Evolutionary conservation across 2,113 vertebrate genomes (phyloP).

Genomic region (Elephantulus edwardii): DNA sequence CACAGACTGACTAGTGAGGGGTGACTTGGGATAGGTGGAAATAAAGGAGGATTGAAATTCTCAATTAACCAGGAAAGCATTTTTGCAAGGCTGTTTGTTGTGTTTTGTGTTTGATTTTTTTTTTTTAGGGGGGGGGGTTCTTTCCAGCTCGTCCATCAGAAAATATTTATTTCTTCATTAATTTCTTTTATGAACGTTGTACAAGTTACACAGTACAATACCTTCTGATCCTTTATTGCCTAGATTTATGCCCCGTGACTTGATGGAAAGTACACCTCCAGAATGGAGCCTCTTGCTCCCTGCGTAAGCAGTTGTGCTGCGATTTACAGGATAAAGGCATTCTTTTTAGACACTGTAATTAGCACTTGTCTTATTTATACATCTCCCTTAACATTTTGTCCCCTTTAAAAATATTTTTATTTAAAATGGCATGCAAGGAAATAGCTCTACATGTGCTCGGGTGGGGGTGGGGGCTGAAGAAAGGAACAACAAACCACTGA

Average conservation of each 20-base stretch:
- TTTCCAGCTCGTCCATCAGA: conserved; percentile 65
- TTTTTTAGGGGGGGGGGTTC: too few species aligned
- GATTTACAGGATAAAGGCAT: conserved; percentile 48
- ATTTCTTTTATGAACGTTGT: conserved; percentile 81
- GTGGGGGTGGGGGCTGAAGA: background rate
- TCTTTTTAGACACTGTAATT: conserved; percentile 71
- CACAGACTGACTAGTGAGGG: too few species aligned
- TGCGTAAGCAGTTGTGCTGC: conserved; percentile 36
- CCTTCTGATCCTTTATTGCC: conserved; percentile 76
- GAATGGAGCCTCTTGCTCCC: conserved; percentile 27
- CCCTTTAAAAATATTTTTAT: conserved; percentile 79
- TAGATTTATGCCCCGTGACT: conserved; percentile 77
- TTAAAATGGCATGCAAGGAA: conserved; percentile 70
- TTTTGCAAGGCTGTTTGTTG: conserved; percentile 22
- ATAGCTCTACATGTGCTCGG: conserved; percentile 34
- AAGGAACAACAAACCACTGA: conserved; percentile 53
- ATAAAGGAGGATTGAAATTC: too few species aligned
- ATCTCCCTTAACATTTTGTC: conserved; percentile 67
- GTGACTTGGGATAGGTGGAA: too few species aligned
- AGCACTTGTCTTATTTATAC: conserved; percentile 75
- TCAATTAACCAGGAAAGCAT: conserved; percentile 54
- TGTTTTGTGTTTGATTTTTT: too few species aligned
- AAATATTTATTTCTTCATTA: conserved; percentile 82
- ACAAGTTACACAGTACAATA: conserved; percentile 69
- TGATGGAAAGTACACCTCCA: conserved; percentile 56